phyloP scores from a whole-genome alignment of 2,888 invertebrate genomes.

The Callinectes sapidus region DNA sequence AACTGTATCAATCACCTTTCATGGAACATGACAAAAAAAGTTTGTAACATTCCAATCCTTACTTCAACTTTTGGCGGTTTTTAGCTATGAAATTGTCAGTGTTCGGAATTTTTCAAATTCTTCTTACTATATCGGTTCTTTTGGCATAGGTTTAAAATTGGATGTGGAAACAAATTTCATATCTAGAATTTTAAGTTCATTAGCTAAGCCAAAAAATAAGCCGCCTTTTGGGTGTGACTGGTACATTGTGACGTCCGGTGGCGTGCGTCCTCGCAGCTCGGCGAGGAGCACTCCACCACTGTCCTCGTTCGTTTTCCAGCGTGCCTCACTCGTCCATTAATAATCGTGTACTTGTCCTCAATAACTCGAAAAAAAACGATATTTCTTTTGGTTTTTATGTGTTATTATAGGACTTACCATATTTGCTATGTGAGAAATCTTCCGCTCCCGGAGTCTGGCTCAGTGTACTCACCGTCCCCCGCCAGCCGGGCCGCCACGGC shows the following conservation, averaged over 20 bases:
- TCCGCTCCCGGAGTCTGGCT: constrained; percentile 19
- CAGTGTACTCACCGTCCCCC: constrained; percentile 10
- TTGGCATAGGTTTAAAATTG: background rate
- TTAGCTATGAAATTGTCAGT: background rate
- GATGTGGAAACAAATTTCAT: background rate
- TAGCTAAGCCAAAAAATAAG: constrained; percentile 23
- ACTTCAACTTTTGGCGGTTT: background rate
- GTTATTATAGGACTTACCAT: constrained; percentile 33
- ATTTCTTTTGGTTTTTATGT: background rate
- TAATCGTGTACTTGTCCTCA: constrained; percentile 7
- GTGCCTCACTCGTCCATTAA: constrained; percentile 7
- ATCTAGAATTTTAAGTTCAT: background rate
- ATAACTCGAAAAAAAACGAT: constrained; percentile 4
- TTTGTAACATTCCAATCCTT: background rate
- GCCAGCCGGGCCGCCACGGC: constrained; percentile 15
- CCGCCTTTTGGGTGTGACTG: background rate
- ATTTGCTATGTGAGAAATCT: constrained; percentile 31
- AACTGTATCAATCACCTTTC: background rate
- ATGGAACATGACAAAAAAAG: constrained; percentile 27
- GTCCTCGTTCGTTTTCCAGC: background rate
- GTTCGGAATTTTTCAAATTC: background rate
- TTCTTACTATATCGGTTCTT: background rate
- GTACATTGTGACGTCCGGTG: constrained; percentile 18
- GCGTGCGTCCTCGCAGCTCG: background rate
- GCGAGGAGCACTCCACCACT: constrained; percentile 12